Evolutionary conservation across 2,888 invertebrate species (phyloP).

Genomic region (Lordiphosa andalusiaca): DNA sequence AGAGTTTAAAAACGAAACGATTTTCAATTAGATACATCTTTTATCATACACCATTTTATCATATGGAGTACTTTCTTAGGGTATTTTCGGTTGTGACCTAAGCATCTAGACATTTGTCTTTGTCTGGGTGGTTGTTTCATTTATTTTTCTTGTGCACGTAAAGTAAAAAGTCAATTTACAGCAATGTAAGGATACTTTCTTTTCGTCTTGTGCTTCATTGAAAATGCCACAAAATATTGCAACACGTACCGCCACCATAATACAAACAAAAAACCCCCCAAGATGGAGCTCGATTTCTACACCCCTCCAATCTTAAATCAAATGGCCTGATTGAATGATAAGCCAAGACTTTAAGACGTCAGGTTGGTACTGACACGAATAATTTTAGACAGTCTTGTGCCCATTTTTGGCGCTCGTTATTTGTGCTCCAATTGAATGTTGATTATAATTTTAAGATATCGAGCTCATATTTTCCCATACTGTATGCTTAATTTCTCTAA

Average conservation of each 20-base stretch:
- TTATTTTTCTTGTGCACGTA: constrained; percentile 13
- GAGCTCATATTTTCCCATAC: too few species aligned
- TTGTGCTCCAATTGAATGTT: too few species aligned
- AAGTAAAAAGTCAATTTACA: constrained; percentile 3
- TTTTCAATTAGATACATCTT: too few species aligned
- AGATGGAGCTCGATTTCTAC: too few species aligned
- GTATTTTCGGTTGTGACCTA: neutral
- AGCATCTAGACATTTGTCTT: neutral
- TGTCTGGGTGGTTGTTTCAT: constrained; percentile 12
- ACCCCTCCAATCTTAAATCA: constrained; percentile 22
- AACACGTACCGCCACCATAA: constrained; percentile 9
- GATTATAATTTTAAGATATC: too few species aligned
- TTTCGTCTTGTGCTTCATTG: constrained; percentile 6
- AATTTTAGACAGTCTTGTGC: constrained; percentile 21
- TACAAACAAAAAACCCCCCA: neutral
- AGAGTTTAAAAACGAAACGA: too few species aligned
- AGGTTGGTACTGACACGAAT: constrained; percentile 1
- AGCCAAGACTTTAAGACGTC: constrained; percentile 22
- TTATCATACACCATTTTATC: too few species aligned
- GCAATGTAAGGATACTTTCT: constrained; percentile 7
- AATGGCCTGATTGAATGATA: constrained; percentile 38
- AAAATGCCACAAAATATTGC: neutral
- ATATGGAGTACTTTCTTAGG: too few species aligned
- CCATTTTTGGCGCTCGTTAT: neutral
- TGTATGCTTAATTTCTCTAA: too few species aligned